Percentiles rank a stretch among this genome's conserved stretches.
Evolutionary conservation across 1,140 invertebrate genomes (phyloP).

Genomic region (Drosophila melanogaster): DNA sequence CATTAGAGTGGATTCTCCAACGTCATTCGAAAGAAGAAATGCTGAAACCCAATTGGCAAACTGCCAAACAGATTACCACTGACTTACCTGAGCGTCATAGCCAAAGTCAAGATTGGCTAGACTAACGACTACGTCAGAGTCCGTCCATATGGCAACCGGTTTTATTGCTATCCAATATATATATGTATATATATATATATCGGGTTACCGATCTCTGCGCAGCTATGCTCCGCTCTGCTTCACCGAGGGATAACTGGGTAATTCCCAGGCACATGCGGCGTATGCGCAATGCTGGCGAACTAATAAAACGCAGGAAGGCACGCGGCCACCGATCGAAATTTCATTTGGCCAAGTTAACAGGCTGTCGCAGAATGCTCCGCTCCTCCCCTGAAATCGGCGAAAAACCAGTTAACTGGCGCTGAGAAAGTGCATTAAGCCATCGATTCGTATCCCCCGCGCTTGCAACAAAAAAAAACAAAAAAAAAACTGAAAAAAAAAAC

Average conservation of each 20-base stretch:
- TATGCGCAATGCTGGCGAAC: conserved; percentile 73
- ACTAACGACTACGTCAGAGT: conserved; percentile 42
- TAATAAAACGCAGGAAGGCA: conserved; percentile 61
- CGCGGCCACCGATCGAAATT: conserved; percentile 51
- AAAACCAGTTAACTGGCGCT: conserved; percentile 54
- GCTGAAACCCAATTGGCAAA: conserved; percentile 18
- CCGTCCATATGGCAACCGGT: conserved; percentile 18
- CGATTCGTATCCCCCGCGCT: neutral
- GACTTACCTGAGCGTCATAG: conserved; percentile 5
- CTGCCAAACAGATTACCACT: conserved; percentile 14
- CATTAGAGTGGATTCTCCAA: conserved; percentile 17
- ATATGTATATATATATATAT: neutral
- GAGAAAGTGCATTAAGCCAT: conserved; percentile 78
- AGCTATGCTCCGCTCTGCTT: neutral
- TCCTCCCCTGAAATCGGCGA: conserved; percentile 4
- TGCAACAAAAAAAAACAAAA: neutral
- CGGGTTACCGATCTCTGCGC: conserved; percentile 16
- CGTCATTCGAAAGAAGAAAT: conserved; percentile 21
- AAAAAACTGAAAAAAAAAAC: conserved; percentile 37
- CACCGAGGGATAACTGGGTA: conserved; percentile 42
- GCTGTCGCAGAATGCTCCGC: conserved; percentile 16
- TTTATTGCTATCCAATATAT: conserved; percentile 18
- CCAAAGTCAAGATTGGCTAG: conserved; percentile 50
- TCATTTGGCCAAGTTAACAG: conserved; percentile 53
- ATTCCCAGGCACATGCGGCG: conserved; percentile 57